phyloP scores from a whole-genome alignment of 1,140 invertebrate genomes.

The Elymnias hypermnestra region DNA sequence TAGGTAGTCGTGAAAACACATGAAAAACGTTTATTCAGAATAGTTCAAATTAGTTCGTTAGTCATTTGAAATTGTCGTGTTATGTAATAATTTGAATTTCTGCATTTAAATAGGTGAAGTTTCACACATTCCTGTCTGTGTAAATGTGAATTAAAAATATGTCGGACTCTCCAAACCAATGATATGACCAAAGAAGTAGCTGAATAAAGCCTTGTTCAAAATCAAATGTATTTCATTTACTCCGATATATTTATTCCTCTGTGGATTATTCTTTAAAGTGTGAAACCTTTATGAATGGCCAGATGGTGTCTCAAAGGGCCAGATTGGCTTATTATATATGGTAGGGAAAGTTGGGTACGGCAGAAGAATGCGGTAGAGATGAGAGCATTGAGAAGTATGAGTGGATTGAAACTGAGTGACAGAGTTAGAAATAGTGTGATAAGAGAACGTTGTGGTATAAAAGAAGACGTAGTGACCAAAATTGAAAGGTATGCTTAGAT shows the following conservation, averaged over 20 bases:
- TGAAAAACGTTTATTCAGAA: slow-evolving; percentile 35
- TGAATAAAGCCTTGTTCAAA: slow-evolving; percentile 68
- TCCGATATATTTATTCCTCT: background rate
- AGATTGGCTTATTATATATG: no score
- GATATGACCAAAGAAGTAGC: slow-evolving; percentile 74
- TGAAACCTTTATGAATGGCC: no score
- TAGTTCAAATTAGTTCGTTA: slow-evolving; percentile 67
- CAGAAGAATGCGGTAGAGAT: no score
- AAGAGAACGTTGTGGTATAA: no score
- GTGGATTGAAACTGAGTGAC: no score
- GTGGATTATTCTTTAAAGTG: background rate
- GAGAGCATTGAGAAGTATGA: no score
- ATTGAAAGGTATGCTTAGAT: no score
- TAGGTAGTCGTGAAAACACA: slow-evolving; percentile 47
- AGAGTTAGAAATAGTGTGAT: no score
- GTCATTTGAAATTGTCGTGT: slow-evolving; percentile 39
- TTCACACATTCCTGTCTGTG: slow-evolving; percentile 52
- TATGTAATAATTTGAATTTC: slow-evolving; percentile 33
- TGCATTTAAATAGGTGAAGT: slow-evolving; percentile 45
- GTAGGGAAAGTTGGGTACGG: no score
- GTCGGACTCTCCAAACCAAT: slow-evolving; percentile 66
- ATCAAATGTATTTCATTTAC: slow-evolving; percentile 36
- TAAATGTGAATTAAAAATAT: slow-evolving; percentile 37
- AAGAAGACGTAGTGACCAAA: no score
- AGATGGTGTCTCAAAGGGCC: no score